phyloP scores from a whole-genome alignment of 2,888 invertebrate species.

The Nephrotoma flavescens region DNA sequence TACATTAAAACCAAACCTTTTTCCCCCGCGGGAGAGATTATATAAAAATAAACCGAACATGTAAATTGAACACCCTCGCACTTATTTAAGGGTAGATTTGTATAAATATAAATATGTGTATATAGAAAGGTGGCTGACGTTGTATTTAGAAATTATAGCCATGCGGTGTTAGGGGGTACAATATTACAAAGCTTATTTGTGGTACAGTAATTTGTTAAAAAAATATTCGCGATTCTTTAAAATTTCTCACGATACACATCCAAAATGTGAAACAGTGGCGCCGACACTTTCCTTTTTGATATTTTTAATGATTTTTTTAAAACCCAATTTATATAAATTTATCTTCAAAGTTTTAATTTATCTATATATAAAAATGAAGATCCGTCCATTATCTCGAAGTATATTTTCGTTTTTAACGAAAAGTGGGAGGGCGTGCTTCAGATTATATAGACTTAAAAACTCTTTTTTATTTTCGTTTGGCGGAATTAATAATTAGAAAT shows the following conservation, averaged over 20 bases:
- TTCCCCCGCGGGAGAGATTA: background rate
- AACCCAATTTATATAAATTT: background rate
- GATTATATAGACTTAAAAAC: background rate
- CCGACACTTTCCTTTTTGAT: background rate
- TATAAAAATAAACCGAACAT: background rate
- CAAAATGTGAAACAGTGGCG: background rate
- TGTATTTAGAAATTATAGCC: background rate
- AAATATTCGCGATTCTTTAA: background rate
- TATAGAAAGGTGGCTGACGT: background rate
- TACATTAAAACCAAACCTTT: background rate
- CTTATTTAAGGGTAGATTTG: background rate
- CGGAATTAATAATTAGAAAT: background rate
- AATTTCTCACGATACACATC: background rate
- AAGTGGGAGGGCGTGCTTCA: background rate
- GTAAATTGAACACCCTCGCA: background rate
- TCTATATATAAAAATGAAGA: background rate
- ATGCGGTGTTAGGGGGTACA: background rate
- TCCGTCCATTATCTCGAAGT: background rate
- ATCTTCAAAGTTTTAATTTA: background rate
- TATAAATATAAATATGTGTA: background rate
- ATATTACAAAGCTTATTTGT: background rate
- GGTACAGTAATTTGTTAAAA: background rate
- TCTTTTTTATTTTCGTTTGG: background rate
- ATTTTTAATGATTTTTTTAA: background rate
- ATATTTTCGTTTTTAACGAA: background rate